A percentile compares a stretch with the other conserved stretches of the same genome.
Evolutionary conservation across 1,140 invertebrate genomes (phyloP).

Genomic region (Bombus waltoni): DNA sequence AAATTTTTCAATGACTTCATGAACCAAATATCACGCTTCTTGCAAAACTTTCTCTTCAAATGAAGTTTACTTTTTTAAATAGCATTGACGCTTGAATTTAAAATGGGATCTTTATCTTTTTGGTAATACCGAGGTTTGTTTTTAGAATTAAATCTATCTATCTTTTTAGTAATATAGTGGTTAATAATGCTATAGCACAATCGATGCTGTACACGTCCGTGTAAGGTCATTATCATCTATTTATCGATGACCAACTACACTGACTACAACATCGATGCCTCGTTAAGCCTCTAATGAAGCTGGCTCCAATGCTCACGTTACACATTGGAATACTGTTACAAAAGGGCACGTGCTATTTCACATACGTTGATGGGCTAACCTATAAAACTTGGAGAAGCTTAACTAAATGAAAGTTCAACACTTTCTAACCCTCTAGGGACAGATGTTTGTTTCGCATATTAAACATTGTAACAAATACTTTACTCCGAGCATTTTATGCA

Average conservation of each 20-base stretch:
- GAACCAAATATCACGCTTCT: background rate
- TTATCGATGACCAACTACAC: slow-evolving; percentile 16
- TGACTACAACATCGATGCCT: background rate
- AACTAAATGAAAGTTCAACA: too few species aligned
- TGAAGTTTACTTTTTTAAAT: background rate
- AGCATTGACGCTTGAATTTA: background rate
- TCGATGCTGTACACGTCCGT: background rate
- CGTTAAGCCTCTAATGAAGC: slow-evolving; percentile 14
- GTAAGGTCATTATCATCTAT: slow-evolving; percentile 15
- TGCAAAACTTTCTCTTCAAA: background rate
- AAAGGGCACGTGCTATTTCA: background rate
- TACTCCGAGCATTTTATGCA: too few species aligned
- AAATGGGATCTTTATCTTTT: background rate
- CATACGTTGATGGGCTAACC: background rate
- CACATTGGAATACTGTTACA: background rate
- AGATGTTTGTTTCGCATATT: too few species aligned
- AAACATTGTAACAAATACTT: too few species aligned
- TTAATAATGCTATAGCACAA: background rate
- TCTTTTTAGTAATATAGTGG: background rate
- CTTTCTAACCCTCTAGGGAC: too few species aligned
- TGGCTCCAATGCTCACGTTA: background rate
- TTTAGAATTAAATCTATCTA: background rate
- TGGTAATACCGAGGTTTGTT: background rate
- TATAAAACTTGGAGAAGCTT: background rate
- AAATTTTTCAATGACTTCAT: background rate